Conservation (phyloP, 2,888 invertebrate genomes). For the Cataglyphis livida region DNA sequence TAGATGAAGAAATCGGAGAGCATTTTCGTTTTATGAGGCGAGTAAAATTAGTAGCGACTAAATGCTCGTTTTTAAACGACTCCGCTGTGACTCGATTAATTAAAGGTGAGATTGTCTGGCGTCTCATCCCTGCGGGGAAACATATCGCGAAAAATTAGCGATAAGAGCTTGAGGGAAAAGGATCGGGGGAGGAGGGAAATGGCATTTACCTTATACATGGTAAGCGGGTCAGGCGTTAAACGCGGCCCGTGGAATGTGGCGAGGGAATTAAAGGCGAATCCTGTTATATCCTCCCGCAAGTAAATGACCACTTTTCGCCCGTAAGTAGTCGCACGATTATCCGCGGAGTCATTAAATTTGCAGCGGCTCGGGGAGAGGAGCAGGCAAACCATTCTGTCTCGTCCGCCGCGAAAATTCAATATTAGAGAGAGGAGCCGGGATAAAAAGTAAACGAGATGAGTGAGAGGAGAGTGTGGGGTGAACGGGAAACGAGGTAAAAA, state of each 20-base stretch:
- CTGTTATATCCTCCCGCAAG: slow-evolving; percentile 58
- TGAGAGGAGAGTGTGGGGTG: not conserved
- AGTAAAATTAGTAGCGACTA: slow-evolving; percentile 1
- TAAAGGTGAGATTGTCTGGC: slow-evolving; percentile 4
- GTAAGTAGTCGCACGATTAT: slow-evolving; percentile 56
- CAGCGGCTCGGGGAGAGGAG: slow-evolving; percentile 28
- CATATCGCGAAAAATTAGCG: slow-evolving; percentile 44
- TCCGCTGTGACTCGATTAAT: slow-evolving; percentile 27
- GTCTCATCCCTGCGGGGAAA: slow-evolving; percentile 14
- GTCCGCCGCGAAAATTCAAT: slow-evolving; percentile 15
- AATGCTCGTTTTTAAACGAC: not conserved
- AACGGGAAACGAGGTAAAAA: slow-evolving; percentile 13
- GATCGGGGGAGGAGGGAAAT: not conserved
- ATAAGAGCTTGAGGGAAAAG: slow-evolving; percentile 25
- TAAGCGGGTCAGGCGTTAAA: slow-evolving; percentile 55
- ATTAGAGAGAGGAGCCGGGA: slow-evolving; percentile 36
- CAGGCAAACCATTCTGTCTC: not conserved
- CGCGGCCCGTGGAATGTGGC: slow-evolving; percentile 49
- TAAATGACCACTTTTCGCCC: slow-evolving; percentile 58
- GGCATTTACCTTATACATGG: slow-evolving; percentile 18
- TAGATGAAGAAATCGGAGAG: not conserved
- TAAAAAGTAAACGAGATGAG: slow-evolving; percentile 20
- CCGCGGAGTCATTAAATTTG: slow-evolving; percentile 53
- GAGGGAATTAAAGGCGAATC: slow-evolving; percentile 59
- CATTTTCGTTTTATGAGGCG: not conserved